These are phyloP conservation scores for Euplagia quadripunctaria DNA, from an alignment of 2,888 invertebrate species.

Conservation along the genomic window DNA sequence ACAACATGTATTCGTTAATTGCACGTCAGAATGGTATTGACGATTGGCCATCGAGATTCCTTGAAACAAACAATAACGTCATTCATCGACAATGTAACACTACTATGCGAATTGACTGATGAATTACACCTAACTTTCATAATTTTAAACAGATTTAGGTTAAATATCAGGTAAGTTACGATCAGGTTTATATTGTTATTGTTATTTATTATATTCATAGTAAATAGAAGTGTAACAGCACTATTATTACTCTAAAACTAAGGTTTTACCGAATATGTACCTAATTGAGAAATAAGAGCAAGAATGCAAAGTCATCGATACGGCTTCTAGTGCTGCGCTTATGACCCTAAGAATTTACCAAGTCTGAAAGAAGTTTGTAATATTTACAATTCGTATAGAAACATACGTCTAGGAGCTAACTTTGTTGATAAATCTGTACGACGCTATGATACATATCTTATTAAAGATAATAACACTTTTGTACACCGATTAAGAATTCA, in stretches of 20 bases:
- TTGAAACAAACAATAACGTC: slow-evolving; percentile 62
- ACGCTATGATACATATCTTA: not conserved
- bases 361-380: not conserved
- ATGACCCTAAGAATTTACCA: not conserved
- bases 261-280: no score
- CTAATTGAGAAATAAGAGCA: no score
- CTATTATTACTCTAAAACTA: not conserved
- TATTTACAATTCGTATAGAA: not conserved
- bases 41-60: slow-evolving; percentile 64
- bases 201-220: not conserved
- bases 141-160: slow-evolving; percentile 26
- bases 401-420: not conserved
- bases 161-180: slow-evolving; percentile 10
- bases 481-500: no score
- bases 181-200: not conserved
- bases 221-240: not conserved
- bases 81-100: slow-evolving; percentile 42
- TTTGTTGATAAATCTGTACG: not conserved
- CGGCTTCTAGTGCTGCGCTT: no score
- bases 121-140: slow-evolving; percentile 28
- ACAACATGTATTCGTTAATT: slow-evolving; percentile 47
- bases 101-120: slow-evolving; percentile 32
- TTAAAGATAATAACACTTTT: no score
- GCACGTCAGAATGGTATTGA: slow-evolving; percentile 20
- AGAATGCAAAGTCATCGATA: no score